A percentile compares a stretch with the other conserved stretches of the same genome.
These are phyloP conservation scores for Sphaerophoria taeniata DNA, from an alignment of 2,888 invertebrate genomes.

Conservation along the genomic window DNA sequence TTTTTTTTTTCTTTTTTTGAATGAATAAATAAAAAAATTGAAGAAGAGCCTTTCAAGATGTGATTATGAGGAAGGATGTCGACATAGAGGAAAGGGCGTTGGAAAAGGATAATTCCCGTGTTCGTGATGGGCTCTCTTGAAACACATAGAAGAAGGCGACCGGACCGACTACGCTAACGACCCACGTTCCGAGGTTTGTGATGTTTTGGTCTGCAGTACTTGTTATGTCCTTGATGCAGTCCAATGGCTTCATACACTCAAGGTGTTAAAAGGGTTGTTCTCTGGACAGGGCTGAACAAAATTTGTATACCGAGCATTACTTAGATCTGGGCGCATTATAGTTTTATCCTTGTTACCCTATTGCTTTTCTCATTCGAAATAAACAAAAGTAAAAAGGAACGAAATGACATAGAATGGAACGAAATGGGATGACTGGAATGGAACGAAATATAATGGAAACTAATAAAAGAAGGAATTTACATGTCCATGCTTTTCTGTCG, in stretches of 20 bases:
- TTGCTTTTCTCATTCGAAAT: no score
- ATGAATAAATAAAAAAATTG: conserved; percentile 24
- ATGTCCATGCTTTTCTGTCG: not conserved
- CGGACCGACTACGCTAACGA: conserved; percentile 3
- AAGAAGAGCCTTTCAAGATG: conserved; percentile 70
- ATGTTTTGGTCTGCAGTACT: conserved; percentile 26
- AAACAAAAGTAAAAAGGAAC: no score
- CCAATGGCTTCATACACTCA: conserved; percentile 49
- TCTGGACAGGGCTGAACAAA: not conserved
- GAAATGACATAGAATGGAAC: no score
- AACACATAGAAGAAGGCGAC: no score
- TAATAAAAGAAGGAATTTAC: no score
- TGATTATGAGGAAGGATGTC: conserved; percentile 66
- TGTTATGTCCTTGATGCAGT: conserved; percentile 61
- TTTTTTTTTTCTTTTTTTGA: not conserved
- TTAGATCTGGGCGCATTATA: no score
- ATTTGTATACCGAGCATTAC: no score
- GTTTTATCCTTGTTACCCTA: no score
- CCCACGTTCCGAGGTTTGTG: conserved; percentile 53
- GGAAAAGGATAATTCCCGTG: conserved; percentile 38
- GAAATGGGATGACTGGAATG: no score
- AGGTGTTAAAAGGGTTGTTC: conserved; percentile 46
- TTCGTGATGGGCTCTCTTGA: conserved; percentile 24
- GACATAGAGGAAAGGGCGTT: conserved; percentile 15
- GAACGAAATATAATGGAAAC: no score